Percentiles rank a stretch among this genome's conserved stretches.
Conservation (phyloP, 2,888 invertebrate species). For the Limnephilus auricula region DNA sequence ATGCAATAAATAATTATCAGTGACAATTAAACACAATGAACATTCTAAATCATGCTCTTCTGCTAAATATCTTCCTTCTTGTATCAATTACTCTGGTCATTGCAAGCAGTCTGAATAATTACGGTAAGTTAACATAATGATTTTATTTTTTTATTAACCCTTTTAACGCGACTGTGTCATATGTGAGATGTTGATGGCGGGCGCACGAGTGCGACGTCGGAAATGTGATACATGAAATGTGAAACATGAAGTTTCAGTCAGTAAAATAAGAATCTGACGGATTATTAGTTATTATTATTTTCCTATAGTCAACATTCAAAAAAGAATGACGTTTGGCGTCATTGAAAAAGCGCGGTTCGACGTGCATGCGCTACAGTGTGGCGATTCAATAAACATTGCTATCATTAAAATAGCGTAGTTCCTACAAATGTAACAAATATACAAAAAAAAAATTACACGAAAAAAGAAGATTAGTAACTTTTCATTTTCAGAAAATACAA, state of each 20-base stretch:
- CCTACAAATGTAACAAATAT: too few species aligned
- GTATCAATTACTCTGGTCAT: conserved; percentile 12
- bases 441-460: too few species aligned
- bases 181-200: neutral
- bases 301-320: too few species aligned
- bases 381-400: too few species aligned
- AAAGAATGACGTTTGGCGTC: too few species aligned
- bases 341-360: too few species aligned
- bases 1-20: conserved; percentile 7
- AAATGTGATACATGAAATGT: neutral
- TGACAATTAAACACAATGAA: conserved; percentile 21
- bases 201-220: neutral
- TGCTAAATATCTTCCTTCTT: conserved; percentile 9
- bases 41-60: neutral
- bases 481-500: neutral
- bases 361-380: too few species aligned
- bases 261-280: neutral
- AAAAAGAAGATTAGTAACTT: neutral
- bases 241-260: neutral
- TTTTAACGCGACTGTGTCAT: neutral
- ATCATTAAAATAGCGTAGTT: too few species aligned
- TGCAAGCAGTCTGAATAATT: neutral
- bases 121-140: conserved; percentile 7
- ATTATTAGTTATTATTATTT: too few species aligned
- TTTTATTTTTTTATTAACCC: neutral